phyloP scores from a whole-genome alignment of 2,113 vertebrate species.

The Phaethornis superciliosus region DNA sequence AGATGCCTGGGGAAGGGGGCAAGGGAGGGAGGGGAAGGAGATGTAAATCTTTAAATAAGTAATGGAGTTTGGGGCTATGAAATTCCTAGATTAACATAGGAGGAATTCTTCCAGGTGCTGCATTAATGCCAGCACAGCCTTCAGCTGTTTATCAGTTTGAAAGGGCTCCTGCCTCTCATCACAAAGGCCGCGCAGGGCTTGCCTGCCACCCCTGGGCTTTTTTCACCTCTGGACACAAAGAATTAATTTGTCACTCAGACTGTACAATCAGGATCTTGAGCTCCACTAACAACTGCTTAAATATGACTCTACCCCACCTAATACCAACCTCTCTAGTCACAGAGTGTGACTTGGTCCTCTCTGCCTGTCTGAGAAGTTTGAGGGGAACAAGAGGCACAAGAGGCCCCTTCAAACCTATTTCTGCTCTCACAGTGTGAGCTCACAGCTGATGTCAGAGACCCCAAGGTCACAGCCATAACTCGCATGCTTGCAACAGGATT shows the following conservation, averaged over 20 bases:
- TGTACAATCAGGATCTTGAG: background rate
- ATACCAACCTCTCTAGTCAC: fast-evolving
- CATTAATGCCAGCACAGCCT: background rate
- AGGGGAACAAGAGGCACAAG: background rate
- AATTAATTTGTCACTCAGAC: background rate
- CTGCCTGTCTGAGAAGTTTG: background rate
- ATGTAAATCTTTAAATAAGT: conserved; percentile 22
- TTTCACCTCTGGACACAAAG: background rate
- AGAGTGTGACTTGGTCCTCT: background rate
- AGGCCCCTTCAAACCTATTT: background rate
- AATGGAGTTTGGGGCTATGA: conserved; percentile 32
- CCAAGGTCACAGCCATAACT: background rate
- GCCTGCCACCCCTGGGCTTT: background rate
- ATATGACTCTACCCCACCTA: background rate
- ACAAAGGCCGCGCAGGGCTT: background rate
- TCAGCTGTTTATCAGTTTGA: background rate
- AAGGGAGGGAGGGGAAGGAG: background rate
- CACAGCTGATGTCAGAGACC: background rate
- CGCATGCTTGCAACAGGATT: background rate
- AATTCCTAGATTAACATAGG: background rate
- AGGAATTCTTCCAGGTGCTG: background rate
- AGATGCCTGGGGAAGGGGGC: background rate
- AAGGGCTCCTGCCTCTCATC: background rate
- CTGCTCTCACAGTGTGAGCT: background rate
- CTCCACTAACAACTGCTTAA: background rate